Conservation (phyloP, 2,888 invertebrate genomes). For the Drosophila austrosaltans region DNA sequence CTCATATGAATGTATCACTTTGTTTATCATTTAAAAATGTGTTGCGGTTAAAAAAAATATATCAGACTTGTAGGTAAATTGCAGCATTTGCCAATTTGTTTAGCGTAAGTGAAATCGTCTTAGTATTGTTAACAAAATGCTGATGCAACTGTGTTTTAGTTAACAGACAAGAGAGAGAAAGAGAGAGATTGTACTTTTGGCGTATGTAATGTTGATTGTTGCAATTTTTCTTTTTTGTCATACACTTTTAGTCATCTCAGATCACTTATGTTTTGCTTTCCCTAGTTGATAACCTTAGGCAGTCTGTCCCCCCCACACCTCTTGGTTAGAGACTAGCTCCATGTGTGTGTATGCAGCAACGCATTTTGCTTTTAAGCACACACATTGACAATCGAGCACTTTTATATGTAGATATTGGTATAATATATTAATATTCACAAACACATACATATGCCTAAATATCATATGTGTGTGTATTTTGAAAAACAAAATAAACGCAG, state of each 20-base stretch:
- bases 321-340: conserved; percentile 17
- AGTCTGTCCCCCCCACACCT: conserved; percentile 11
- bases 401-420: conserved; percentile 16
- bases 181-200: not conserved
- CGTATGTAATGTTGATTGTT: not conserved
- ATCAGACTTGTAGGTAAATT: no score
- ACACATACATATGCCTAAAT: conserved; percentile 15
- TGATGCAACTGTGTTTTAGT: not conserved
- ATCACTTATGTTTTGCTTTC: conserved; percentile 38
- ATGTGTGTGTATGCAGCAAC: conserved; percentile 45
- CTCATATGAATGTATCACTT: no score
- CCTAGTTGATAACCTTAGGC: conserved; percentile 65
- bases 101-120: no score
- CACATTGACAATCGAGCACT: conserved; percentile 38
- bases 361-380: conserved; percentile 48
- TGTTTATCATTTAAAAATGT: no score
- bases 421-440: conserved; percentile 18
- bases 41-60: no score
- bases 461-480: conserved; percentile 40
- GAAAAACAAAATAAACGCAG: conserved; percentile 57
- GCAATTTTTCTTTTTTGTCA: conserved; percentile 5
- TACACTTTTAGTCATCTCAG: conserved; percentile 57
- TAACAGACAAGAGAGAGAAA: not conserved
- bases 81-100: no score
- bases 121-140: not conserved